phyloP scores from a whole-genome alignment of 2,113 vertebrate genomes.

The Hydrolagus affinis region DNA sequence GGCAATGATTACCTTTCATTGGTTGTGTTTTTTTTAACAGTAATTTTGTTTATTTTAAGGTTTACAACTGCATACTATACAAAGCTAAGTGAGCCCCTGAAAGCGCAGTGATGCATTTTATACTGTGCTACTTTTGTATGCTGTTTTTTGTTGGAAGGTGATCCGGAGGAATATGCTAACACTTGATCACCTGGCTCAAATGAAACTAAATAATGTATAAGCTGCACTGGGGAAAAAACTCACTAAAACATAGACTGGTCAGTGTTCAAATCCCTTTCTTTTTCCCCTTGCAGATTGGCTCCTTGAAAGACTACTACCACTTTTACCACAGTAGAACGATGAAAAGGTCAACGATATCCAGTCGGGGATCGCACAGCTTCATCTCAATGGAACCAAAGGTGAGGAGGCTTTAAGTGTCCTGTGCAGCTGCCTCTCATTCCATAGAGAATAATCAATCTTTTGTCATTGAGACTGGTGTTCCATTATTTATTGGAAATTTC shows the following conservation, averaged over 20 bases:
- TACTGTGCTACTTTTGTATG: background rate
- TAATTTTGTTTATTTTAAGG: too few relatives aligned
- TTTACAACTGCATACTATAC: background rate
- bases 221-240: background rate
- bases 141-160: conserved; percentile 46
- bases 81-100: background rate
- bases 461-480: conserved; percentile 45
- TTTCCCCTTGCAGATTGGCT: conserved; percentile 72
- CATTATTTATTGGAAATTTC: conserved; percentile 67
- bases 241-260: background rate
- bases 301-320: conserved; percentile 93
- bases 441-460: background rate
- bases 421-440: background rate
- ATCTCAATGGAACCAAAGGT: conserved; percentile 99
- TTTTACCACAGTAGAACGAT: conserved; percentile 97
- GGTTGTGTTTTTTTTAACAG: background rate
- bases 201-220: conserved; percentile 53
- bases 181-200: conserved; percentile 44
- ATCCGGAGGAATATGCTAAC: conserved; percentile 53
- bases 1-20: background rate
- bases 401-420: conserved; percentile 54
- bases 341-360: conserved; percentile 90
- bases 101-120: conserved; percentile 4
- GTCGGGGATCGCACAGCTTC: conserved; percentile 90
- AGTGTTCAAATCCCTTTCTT: conserved; percentile 19